Evolutionary conservation across 2,113 vertebrate species (phyloP), one percentile per base, ranked within the genome.

Genomic region (Fukomys damarensis): DNA sequence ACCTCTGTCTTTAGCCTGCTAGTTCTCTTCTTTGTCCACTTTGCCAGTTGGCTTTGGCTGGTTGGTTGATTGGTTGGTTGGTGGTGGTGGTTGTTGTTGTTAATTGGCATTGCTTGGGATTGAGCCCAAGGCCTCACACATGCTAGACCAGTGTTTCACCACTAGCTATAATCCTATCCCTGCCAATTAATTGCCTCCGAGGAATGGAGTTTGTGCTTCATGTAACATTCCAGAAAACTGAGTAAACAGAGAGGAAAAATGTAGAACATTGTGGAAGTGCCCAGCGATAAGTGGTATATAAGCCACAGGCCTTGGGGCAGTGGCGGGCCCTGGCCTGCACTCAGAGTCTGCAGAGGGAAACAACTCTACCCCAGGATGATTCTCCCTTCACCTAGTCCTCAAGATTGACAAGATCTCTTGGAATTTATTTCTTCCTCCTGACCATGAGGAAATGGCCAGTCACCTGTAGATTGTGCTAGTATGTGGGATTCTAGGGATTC

Each of bases 261-360:
- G 32, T 56, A 22, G 12, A 41, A 24, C n/a, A 4, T 54, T 38
- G 68, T 17, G 32, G 5, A 38, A 38, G n/a, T 5, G 1, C 0
- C 28, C 30, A 3, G 2, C 30, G 30, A 43, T 0, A 12, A 5
- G 8, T 0, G 4, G 56, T 59, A 14, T 5, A 26, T 46, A 2
- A 89, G 14, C 20, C 19, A 3, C 1, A 38, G 65, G 38, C 41
- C 66, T n/a, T 28, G 3, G 4, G 11, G 14, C 72, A 32, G 8
- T 32, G 8, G 41, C n/a, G 22, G 7, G 32, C 24, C 59, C 59
- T 17, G 70, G 46, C 19, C 49, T 26, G 3, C 10, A 4, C 35
- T 58, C 26, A 16, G 28, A 30, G 19, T 35, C 46, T 58, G 16
- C 63, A 9, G 30, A 89, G 46, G 5, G 19, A 49, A 28, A 19